Evolutionary conservation across 2,113 vertebrate species (phyloP).

Genomic region (Mellivora capensis): DNA sequence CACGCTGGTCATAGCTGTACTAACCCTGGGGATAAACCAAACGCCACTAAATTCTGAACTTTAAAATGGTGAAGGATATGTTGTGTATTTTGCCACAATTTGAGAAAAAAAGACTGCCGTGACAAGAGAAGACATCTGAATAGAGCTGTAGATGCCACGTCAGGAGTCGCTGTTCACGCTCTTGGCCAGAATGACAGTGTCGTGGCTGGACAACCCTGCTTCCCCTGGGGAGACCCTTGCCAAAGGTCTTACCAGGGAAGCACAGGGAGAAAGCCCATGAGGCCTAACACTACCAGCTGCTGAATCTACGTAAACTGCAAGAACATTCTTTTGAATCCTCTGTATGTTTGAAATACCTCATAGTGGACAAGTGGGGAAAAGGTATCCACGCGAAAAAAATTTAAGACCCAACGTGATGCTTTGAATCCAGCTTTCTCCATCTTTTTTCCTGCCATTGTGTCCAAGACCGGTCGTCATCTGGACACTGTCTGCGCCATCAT

Average conservation of each 20-base stretch:
- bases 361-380: background rate
- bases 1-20: background rate
- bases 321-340: background rate
- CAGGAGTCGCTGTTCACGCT: too few species aligned
- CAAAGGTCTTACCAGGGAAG: background rate
- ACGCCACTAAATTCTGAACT: background rate
- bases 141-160: too few species aligned
- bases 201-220: background rate
- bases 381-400: background rate
- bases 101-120: background rate
- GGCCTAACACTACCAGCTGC: background rate
- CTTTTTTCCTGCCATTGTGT: background rate
- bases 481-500: background rate
- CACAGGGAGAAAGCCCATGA: background rate
- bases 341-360: background rate
- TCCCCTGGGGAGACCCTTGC: background rate
- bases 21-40: background rate
- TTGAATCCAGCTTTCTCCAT: background rate
- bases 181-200: background rate
- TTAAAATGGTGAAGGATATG: background rate
- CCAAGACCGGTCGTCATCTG: background rate
- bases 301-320: background rate
- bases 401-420: background rate
- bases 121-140: background rate
- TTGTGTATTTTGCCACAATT: background rate